Conservation (phyloP, 1,140 invertebrate species). For the Trachymyrmex septentrionalis region DNA sequence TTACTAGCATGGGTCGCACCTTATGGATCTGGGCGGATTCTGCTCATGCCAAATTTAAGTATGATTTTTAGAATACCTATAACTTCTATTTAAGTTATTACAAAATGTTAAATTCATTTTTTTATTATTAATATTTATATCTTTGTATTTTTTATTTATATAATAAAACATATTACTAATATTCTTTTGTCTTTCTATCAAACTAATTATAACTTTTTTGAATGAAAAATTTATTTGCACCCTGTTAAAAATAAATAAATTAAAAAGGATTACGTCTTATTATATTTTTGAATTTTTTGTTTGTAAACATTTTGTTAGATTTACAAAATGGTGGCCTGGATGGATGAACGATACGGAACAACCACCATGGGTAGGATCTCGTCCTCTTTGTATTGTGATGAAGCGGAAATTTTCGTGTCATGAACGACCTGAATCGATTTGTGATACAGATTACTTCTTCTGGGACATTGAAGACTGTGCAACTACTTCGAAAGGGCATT, state of each 20-base stretch:
- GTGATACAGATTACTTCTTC: conserved; percentile 87
- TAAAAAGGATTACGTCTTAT: background rate
- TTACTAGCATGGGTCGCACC: conserved; percentile 83
- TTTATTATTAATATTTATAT: background rate
- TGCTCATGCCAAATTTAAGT: conserved; percentile 81
- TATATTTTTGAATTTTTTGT: background rate
- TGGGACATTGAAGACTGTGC: conserved; percentile 87
- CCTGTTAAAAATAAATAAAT: conserved; percentile 1
- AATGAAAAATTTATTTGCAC: background rate
- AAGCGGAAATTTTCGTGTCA: conserved; percentile 85
- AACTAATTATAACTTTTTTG: background rate
- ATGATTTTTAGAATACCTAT: background rate
- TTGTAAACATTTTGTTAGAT: conserved; percentile 73
- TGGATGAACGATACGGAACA: conserved; percentile 80
- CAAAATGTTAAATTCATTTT: background rate
- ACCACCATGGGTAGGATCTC: conserved; percentile 73
- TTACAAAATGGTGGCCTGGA: conserved; percentile 85
- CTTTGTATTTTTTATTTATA: background rate
- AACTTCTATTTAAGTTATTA: background rate
- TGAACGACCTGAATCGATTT: conserved; percentile 77
- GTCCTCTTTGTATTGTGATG: conserved; percentile 84
- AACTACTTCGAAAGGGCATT: conserved; percentile 82
- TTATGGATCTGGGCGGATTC: conserved; percentile 88
- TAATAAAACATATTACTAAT: background rate
- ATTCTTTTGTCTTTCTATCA: background rate